Base-by-base conservation (phyloP, 2,113 vertebrate species). In the Clarias gariepinus region DNA sequence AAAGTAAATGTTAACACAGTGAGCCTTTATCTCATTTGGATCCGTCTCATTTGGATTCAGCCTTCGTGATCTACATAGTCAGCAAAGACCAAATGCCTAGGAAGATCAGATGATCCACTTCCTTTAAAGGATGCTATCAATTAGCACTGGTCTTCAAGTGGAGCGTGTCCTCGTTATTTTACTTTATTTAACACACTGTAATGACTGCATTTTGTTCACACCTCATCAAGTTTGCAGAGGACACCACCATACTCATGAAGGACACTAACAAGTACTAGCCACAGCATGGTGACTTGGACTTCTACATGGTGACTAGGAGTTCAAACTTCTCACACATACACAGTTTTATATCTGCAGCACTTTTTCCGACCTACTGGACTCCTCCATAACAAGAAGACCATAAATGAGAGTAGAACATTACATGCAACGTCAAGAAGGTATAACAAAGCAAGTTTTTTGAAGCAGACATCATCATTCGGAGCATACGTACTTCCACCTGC, bases 181-280 rank as follows among this genome's bases (percentile, higher is more conserved):
- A 47, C 63, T 30, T 52, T 68, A 30, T 30, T 69, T 8, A 47
- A 66, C 52, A 36, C 12, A 76, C 73, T 47, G 71, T 52, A 68
- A 53, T 53, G 23, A 68, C 23, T 82, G 61, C 36, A 21, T 68
- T 82, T 82, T 82, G 61, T 23, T 25, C 33, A 52, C 33, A 13
- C 5, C 12, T 68, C 81, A 82, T 53, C 81, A 55, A 5, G 18
- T 83, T 69, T 83, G 47, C 47, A 68, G 63, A 83, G 21, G 61
- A 68, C 9, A 28, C 21, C 81, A n/a, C 4, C 18, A 2, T 55
- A 28, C 33, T 83, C 52, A 23, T 69, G 30, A 83, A 66, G n/a
- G 18, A 83, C 64, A 83, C 13, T 57, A 18, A 68, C 9, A 16
- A 33, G 11, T 69, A 25, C 81, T 82, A 68, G 41, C 16, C n/a